Evolutionary conservation across 1,140 invertebrate species (phyloP), one percentile per base, ranked within the genome.

Genomic region (Notospermus geniculatus): DNA sequence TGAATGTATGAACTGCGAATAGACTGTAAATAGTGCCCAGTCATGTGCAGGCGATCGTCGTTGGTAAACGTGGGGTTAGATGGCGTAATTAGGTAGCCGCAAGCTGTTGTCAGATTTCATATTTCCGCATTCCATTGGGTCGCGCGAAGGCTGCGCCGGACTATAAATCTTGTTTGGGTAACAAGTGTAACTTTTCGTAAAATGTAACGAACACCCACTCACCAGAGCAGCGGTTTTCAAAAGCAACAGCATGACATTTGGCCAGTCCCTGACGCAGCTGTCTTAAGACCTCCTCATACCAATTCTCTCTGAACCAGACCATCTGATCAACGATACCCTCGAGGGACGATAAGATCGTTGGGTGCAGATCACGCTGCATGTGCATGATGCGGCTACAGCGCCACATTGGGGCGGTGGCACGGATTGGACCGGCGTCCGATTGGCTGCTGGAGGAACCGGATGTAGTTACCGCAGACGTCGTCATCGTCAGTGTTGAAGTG

Each of bases 261-360:
- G 92, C 89, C n/a, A 98, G 84, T 7, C 92, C 95, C 79, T 96
- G 94, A 53, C 90, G 86, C 45, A 98, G 77, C 76, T 98, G 95
- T 2, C 93, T 82, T n/a, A 97, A 82, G 5, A 95, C 90, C 83
- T 98, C 95, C 83, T 98, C 95, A 75, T 95, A 95, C 92, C 95
- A 97, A 75, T 93, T 95, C 81, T 98, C 95, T 46, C 95, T 85
- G 84, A 98, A 97, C 93, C 94, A 97, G 62, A 96, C 93, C 91
- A 98, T 95, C 86, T 96, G 94, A 78, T 97, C 94, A 0, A 97
- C 93, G 72, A 97, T 95, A 23, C 93, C 94, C 83, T 98, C 95
- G 4, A 98, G 82, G 19, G 93, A 94, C 9, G 91, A 92, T 1
- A 98, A 82, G 62, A 97, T 90, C 5, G 95, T 97, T 1, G 95